Evolutionary conservation across 2,113 vertebrate genomes (phyloP).

Genomic region (Emydocephalus ijimae): DNA sequence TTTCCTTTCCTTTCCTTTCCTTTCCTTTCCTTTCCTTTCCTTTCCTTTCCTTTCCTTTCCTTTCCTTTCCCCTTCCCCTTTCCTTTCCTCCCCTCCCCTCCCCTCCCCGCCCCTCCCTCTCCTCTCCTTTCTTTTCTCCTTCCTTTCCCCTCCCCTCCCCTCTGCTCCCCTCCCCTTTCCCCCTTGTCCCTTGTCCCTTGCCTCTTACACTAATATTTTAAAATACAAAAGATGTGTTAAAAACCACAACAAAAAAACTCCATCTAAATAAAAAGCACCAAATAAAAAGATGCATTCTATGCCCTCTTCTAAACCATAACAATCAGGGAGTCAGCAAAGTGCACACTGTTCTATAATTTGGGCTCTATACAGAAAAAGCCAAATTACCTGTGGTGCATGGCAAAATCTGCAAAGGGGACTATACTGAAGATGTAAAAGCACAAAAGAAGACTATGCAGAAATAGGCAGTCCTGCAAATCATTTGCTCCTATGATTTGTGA

Average conservation of each 20-base stretch:
- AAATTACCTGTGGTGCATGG: not conserved
- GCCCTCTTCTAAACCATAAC: not conserved
- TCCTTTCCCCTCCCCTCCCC: not conserved
- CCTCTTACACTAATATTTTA: not conserved
- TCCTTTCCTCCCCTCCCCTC: too few relatives aligned
- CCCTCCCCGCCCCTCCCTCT: not conserved
- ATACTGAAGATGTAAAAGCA: not conserved
- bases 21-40: too few relatives aligned
- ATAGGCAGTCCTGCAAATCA: not conserved
- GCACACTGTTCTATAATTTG: not conserved
- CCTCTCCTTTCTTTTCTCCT: too few relatives aligned
- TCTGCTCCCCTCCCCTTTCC: not conserved
- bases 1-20: too few relatives aligned
- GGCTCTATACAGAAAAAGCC: not conserved
- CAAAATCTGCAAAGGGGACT: not conserved
- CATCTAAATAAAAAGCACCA: not conserved
- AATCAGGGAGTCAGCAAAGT: not conserved
- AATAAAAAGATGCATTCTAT: not conserved
- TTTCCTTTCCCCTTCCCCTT: too few relatives aligned
- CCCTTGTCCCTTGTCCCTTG: not conserved
- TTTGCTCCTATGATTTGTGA: not conserved
- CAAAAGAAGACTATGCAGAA: not conserved
- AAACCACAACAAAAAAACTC: not conserved
- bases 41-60: too few relatives aligned
- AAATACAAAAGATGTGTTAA: not conserved